Evolutionary conservation across 2,888 invertebrate species (phyloP).

Genomic region (Caenorhabditis imperialis): DNA sequence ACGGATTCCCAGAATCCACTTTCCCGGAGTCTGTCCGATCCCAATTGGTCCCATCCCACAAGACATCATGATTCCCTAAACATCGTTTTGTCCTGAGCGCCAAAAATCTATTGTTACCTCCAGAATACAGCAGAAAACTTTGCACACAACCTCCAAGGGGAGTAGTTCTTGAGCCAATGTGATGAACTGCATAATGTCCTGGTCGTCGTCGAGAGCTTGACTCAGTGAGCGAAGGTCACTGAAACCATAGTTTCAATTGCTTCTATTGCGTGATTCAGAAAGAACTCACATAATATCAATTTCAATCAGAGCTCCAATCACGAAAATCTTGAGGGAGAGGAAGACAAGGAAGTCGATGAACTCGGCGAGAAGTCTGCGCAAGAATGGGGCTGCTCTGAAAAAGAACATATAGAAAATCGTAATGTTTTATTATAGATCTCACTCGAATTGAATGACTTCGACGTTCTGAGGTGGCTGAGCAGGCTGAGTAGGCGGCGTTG

Average conservation of each 20-base stretch:
- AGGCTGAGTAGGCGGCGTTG: too few species aligned
- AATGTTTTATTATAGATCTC: not conserved
- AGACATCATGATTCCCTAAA: slow-evolving; percentile 59
- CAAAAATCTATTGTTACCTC: slow-evolving; percentile 60
- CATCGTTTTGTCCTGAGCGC: too few species aligned
- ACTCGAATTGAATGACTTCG: slow-evolving; percentile 8
- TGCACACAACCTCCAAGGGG: slow-evolving; percentile 72
- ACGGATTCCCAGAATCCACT: slow-evolving; percentile 69
- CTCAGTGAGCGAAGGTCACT: slow-evolving; percentile 73
- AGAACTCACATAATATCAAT: slow-evolving; percentile 67
- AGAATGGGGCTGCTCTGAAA: slow-evolving; percentile 62
- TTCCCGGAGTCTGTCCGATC: slow-evolving; percentile 74
- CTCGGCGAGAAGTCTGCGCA: slow-evolving; percentile 69
- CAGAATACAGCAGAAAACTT: slow-evolving; percentile 66
- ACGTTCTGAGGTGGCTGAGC: not conserved
- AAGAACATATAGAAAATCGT: not conserved
- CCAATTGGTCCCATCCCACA: slow-evolving; percentile 48
- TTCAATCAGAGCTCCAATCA: slow-evolving; percentile 68
- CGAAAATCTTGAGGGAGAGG: slow-evolving; percentile 68
- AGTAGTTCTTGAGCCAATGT: slow-evolving; percentile 75
- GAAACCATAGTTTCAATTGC: slow-evolving; percentile 50
- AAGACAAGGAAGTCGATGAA: slow-evolving; percentile 69
- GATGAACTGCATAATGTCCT: slow-evolving; percentile 73
- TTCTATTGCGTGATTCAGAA: too few species aligned
- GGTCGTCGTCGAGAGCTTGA: slow-evolving; percentile 64